Base-by-base conservation (phyloP, 2,888 invertebrate genomes). In the Drosophila algonquin region DNA sequence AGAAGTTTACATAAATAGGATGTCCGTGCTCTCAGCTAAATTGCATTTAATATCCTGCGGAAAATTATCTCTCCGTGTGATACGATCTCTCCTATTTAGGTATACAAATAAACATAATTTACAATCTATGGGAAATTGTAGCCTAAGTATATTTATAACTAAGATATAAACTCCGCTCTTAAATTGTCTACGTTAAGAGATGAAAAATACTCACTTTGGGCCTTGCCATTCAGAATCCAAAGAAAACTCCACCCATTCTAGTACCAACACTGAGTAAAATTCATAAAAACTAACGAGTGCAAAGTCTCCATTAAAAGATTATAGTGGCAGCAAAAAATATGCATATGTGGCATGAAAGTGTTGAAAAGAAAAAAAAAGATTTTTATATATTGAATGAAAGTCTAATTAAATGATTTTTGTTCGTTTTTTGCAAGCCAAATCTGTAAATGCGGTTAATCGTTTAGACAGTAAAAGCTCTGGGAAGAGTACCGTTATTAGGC, bases 21-120 rank as follows among this genome's bases (percentile, higher is more conserved):
- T 40, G 14, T 40, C 12, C 35, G 12, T 35, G 35, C 64, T 73
- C 71, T 56, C 51, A 58, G 63, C 79, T 77, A 82, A 86, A 79
- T 67, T 83, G 76, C 78, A 78, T 76, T 85, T 87, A 83, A 85
- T 86, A 87, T 86, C 81, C 86, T 79, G 79, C 70, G 74, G 51
- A 74, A 76, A 71, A 80, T 77, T 45, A 69, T 78, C 67, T 74
- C 52, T 18, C 45, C 35, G 45, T 18, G 30, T 32, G 50, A 65
- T 57, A 52, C n/a, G 46, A 64, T 68, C 65, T 67, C 10, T 10
- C 14, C 18, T 35, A 10, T 45, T 45, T 40, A 30, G 52, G 9
- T 30, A 3, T n/a, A 8, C 7, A 8, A 35, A 5, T 1, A n/a
- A 40, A 40, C n/a, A 1, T n/a, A n/a, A 40, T 40, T 40, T 7